Percentiles rank a stretch among this genome's conserved stretches.
phyloP scores from a whole-genome alignment of 92 coral and sea anemone species.

The Phenganax marumi region DNA sequence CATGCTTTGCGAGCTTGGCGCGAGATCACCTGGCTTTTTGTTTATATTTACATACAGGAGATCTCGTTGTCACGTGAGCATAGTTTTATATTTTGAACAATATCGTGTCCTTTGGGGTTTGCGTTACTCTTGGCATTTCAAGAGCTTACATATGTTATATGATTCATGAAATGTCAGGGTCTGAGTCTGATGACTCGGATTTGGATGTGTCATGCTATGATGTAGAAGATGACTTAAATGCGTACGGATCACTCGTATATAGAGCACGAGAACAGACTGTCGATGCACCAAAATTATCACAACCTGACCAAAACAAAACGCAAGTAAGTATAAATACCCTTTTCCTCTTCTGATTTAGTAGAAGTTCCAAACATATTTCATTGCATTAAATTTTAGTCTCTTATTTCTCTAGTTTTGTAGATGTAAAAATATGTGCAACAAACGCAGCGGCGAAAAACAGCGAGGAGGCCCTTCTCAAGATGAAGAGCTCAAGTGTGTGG shows the following conservation, averaged over 20 bases:
- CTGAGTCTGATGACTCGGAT: conserved; percentile 18
- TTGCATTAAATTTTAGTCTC: background rate
- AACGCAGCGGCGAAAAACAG: conserved; percentile 40
- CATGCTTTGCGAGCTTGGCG: background rate
- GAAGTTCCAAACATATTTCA: too few relatives aligned
- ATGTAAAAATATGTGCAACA: conserved; percentile 54
- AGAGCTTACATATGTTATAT: too few relatives aligned
- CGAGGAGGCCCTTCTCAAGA: conserved; percentile 56
- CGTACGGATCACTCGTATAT: conserved; percentile 10
- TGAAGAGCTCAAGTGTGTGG: conserved; percentile 47
- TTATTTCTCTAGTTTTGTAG: conserved; percentile 5
- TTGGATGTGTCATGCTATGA: conserved; percentile 8
- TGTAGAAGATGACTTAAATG: background rate
- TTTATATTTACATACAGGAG: too few relatives aligned
- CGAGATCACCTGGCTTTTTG: conserved; percentile 6
- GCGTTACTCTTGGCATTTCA: too few relatives aligned
- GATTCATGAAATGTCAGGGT: conserved; percentile 21
- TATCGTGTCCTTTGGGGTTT: too few relatives aligned
- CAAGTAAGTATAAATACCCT: background rate
- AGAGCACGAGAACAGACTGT: background rate
- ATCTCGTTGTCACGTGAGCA: too few relatives aligned
- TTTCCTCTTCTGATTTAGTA: background rate
- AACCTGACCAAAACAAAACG: background rate
- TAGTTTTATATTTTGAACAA: too few relatives aligned
- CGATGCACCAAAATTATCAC: background rate